phyloP scores from a whole-genome alignment of 2,888 invertebrate species.

The Zele albiditarsus region DNA sequence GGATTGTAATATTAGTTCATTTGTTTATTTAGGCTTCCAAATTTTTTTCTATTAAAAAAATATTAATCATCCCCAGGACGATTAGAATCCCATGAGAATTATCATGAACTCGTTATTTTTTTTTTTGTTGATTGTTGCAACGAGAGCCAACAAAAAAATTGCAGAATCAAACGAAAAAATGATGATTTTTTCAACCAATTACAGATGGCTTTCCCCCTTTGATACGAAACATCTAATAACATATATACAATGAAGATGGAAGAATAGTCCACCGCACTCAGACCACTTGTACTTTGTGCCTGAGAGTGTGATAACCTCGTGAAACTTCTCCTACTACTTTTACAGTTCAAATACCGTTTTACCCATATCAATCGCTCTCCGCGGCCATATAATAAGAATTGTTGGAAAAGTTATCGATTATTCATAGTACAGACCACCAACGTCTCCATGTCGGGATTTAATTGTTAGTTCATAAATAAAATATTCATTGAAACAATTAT shows the following conservation, averaged over 20 bases:
- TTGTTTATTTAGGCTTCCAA: too few relatives aligned
- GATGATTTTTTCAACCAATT: not conserved
- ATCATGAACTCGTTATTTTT: too few relatives aligned
- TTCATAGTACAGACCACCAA: slow-evolving; percentile 6
- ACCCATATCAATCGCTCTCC: not conserved
- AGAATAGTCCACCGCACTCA: slow-evolving; percentile 56
- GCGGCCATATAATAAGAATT: slow-evolving; percentile 46
- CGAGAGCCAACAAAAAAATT: too few relatives aligned
- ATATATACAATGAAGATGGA: not conserved
- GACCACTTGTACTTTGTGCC: slow-evolving; percentile 69
- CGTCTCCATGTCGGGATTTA: not conserved
- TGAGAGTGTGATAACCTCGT: slow-evolving; percentile 68
- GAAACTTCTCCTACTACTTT: slow-evolving; percentile 47
- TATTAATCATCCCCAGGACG: too few relatives aligned
- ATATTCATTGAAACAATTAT: not conserved
- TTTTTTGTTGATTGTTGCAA: too few relatives aligned
- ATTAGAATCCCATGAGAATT: too few relatives aligned
- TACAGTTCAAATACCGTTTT: slow-evolving; percentile 34
- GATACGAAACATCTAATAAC: not conserved
- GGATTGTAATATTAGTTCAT: too few relatives aligned
- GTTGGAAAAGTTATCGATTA: slow-evolving; percentile 26
- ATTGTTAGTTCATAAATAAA: not conserved
- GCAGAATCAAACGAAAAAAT: not conserved
- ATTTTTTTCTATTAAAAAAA: too few relatives aligned
- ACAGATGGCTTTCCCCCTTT: not conserved